These are phyloP conservation scores for Acleris emargana DNA, from an alignment of 2,888 invertebrate species.

Conservation along the genomic window DNA sequence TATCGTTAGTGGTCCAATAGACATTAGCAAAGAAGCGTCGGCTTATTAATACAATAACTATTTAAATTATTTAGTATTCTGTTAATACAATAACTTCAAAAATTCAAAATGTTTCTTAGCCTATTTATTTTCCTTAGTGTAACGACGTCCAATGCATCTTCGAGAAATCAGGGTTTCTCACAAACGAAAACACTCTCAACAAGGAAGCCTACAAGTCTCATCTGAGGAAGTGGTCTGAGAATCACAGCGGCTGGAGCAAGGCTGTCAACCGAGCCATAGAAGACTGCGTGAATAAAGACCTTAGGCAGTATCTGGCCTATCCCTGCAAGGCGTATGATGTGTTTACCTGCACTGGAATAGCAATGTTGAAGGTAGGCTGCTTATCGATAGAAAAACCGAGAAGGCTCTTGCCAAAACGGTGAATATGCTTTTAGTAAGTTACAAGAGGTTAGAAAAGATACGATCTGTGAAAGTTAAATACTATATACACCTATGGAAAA, in stretches of 20 bases:
- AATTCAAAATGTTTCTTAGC: no score
- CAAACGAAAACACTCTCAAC: constrained; percentile 61
- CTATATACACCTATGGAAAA: no score
- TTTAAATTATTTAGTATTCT: no score
- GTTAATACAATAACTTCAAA: neutral
- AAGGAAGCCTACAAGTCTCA: constrained; percentile 66
- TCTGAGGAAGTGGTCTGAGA: constrained; percentile 62
- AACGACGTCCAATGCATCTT: constrained; percentile 73
- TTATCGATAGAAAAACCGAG: neutral
- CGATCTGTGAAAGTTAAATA: no score
- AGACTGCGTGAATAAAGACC: constrained; percentile 69
- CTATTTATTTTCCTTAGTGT: constrained; percentile 55
- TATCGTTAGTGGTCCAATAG: no score
- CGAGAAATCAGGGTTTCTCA: constrained; percentile 71
- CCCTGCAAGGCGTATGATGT: constrained; percentile 75
- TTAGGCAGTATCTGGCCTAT: constrained; percentile 65
- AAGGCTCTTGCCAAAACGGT: no score
- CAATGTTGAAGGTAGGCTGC: constrained; percentile 69
- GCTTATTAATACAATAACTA: no score
- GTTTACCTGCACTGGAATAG: constrained; percentile 74
- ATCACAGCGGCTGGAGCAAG: constrained; percentile 59
- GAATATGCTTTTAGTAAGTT: no score
- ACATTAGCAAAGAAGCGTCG: no score
- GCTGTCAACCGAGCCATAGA: constrained; percentile 66
- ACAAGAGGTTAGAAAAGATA: no score